Conservation (phyloP, 2,113 vertebrate species). For the Hippocampus barbouri region DNA sequence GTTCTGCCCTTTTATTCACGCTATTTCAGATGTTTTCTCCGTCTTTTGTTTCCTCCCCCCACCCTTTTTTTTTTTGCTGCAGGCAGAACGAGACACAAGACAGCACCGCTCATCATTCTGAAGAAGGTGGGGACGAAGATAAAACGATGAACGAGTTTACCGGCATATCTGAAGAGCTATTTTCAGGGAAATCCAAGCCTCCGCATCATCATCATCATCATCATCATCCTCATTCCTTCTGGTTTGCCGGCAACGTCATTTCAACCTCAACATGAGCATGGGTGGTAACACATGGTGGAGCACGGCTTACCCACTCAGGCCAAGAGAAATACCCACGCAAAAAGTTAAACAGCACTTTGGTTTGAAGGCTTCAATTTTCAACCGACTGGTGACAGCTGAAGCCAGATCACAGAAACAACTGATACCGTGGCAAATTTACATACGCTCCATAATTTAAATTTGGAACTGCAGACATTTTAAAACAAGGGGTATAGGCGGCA, state of each 20-base stretch:
- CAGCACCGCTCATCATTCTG: slow-evolving; percentile 17
- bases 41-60: slow-evolving; percentile 4
- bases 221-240: slow-evolving; percentile 15
- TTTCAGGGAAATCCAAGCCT: slow-evolving; percentile 36
- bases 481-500: slow-evolving; percentile 6
- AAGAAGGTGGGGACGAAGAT: slow-evolving; percentile 35
- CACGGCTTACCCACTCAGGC: slow-evolving; percentile 6
- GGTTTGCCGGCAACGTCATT: slow-evolving; percentile 15
- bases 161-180: slow-evolving; percentile 27
- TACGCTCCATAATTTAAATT: slow-evolving; percentile 3
- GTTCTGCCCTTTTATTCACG: slow-evolving; percentile 32
- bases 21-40: slow-evolving; percentile 4
- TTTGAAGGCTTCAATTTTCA: slow-evolving; percentile 15
- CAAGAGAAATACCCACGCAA: slow-evolving; percentile 26
- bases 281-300: slow-evolving; percentile 23
- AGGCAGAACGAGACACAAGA: slow-evolving; percentile 22
- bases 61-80: slow-evolving; percentile 16
- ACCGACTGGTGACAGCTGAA: slow-evolving; percentile 11
- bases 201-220: slow-evolving; percentile 1
- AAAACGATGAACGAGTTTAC: neutral
- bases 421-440: slow-evolving; percentile 9
- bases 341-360: neutral
- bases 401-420: slow-evolving; percentile 7
- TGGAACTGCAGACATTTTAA: slow-evolving; percentile 21
- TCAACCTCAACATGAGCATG: slow-evolving; percentile 6